Percentiles rank a stretch among this genome's conserved stretches.
These are phyloP conservation scores for Epinephelus moara DNA, from an alignment of 2,113 vertebrate species.

Conservation along the genomic window DNA sequence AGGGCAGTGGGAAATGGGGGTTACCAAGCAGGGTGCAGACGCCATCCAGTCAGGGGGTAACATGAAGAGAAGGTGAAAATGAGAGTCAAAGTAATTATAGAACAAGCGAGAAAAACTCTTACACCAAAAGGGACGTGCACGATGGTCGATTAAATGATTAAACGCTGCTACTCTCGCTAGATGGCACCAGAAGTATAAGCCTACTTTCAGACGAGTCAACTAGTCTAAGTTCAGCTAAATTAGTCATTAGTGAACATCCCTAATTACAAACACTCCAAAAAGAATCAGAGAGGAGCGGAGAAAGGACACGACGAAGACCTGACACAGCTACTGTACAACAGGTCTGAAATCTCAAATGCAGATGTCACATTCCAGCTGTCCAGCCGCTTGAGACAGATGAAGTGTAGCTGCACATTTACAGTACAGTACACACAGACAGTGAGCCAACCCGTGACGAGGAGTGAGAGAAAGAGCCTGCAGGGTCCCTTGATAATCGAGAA, in stretches of 20 bases:
- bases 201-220: too few relatives aligned
- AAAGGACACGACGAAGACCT: neutral
- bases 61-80: neutral
- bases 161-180: too few relatives aligned
- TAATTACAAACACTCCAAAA: conserved; percentile 1
- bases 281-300: neutral
- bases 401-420: conserved; percentile 26
- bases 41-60: neutral
- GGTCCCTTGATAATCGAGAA: conserved; percentile 33
- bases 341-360: conserved; percentile 24
- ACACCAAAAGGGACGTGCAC: too few relatives aligned
- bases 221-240: too few relatives aligned
- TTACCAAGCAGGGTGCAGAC: conserved; percentile 13
- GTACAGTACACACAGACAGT: conserved; percentile 17
- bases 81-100: neutral
- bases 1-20: neutral
- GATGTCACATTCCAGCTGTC: conserved; percentile 55
- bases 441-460: conserved; percentile 5
- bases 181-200: too few relatives aligned
- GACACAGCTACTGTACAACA: neutral
- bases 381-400: conserved; percentile 35
- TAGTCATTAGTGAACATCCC: too few relatives aligned
- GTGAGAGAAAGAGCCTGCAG: conserved; percentile 9
- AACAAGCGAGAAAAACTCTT: neutral
- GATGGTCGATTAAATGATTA: too few relatives aligned